phyloP scores from a whole-genome alignment of 2,113 vertebrate species.

The Cairina moschata region DNA sequence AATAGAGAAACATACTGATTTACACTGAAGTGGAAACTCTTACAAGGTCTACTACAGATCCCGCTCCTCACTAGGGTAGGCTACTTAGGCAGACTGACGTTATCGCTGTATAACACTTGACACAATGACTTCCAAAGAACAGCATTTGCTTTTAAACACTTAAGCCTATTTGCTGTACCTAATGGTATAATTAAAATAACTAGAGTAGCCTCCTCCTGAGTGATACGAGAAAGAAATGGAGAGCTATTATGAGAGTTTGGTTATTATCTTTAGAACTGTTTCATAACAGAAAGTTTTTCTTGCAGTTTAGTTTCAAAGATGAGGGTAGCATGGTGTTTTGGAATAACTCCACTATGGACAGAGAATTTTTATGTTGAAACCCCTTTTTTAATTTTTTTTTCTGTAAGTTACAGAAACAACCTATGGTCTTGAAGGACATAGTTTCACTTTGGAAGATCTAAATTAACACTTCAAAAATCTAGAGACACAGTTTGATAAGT shows the following conservation, averaged over 20 bases:
- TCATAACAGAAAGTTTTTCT: not conserved
- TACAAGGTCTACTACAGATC: not conserved
- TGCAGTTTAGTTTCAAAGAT: not conserved
- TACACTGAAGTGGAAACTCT: not conserved
- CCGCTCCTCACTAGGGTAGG: not conserved
- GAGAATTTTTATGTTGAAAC: not conserved
- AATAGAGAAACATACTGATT: not conserved
- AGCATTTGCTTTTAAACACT: not conserved
- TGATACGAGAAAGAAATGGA: not conserved
- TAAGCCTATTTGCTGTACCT: not conserved
- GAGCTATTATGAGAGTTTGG: not conserved
- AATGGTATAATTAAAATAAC: not conserved
- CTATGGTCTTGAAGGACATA: not conserved
- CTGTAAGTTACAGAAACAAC: not conserved
- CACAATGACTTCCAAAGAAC: not conserved
- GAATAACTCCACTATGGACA: not conserved
- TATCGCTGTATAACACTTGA: not conserved
- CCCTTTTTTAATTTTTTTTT: no score
- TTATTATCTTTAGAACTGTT: not conserved
- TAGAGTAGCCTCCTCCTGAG: not conserved
- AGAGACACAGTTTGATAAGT: not conserved
- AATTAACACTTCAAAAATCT: not conserved
- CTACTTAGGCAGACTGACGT: not conserved
- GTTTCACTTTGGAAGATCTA: not conserved
- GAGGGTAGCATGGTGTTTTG: not conserved